Conservation (phyloP, 1,140 invertebrate genomes). For the Magallana ariakensis region DNA sequence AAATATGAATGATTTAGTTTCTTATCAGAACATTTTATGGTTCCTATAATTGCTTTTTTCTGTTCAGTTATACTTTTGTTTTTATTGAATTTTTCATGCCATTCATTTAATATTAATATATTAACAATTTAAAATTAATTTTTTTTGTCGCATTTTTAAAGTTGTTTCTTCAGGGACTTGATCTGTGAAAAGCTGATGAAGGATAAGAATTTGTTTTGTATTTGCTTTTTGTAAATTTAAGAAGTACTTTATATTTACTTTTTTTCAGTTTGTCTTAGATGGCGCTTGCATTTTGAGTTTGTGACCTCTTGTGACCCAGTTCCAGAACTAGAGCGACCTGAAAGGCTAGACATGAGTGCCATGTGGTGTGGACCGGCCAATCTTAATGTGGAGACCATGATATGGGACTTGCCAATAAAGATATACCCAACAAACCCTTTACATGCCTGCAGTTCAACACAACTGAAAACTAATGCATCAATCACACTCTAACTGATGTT, state of each 20-base stretch:
- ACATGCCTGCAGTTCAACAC: slow-evolving; percentile 23
- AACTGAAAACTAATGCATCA: background rate
- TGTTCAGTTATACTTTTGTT: too few relatives aligned
- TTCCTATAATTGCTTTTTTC: too few relatives aligned
- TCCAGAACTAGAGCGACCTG: slow-evolving; percentile 62
- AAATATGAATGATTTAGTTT: too few relatives aligned
- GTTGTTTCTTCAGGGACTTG: too few relatives aligned
- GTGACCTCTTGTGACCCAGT: slow-evolving; percentile 84
- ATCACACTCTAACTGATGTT: background rate
- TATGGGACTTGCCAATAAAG: slow-evolving; percentile 97
- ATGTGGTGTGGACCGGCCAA: slow-evolving; percentile 91
- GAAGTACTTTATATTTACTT: slow-evolving; percentile 53
- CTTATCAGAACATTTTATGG: too few relatives aligned
- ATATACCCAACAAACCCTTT: slow-evolving; percentile 93
- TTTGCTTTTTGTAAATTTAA: too few relatives aligned
- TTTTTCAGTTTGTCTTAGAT: slow-evolving; percentile 89
- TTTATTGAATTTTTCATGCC: too few relatives aligned
- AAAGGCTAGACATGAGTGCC: slow-evolving; percentile 80
- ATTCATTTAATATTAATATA: too few relatives aligned
- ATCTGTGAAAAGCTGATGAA: too few relatives aligned
- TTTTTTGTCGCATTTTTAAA: too few relatives aligned
- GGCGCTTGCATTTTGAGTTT: slow-evolving; percentile 98
- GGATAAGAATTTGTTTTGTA: too few relatives aligned
- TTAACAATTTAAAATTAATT: too few relatives aligned
- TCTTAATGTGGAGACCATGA: slow-evolving; percentile 97